Percentiles rank a stretch among this genome's conserved stretches.
Evolutionary conservation across 2,113 vertebrate species (phyloP).

Genomic region (Coreoperca whiteheadi): DNA sequence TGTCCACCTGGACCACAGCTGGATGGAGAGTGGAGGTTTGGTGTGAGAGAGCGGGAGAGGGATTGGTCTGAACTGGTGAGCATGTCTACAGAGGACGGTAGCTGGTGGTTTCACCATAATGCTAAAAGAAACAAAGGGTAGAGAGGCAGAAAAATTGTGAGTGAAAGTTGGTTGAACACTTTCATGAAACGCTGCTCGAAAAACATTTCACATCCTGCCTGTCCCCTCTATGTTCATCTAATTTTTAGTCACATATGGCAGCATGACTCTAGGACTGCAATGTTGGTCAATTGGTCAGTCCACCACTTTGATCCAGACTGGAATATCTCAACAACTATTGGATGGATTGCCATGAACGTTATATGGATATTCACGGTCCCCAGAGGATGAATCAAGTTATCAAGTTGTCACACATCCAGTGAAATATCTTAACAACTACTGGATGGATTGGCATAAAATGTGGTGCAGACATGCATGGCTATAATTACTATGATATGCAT

Average conservation of each 20-base stretch:
- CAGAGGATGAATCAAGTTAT: background rate
- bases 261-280: background rate
- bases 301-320: background rate
- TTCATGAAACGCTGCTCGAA: background rate
- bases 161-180: constrained; percentile 1
- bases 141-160: background rate
- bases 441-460: background rate
- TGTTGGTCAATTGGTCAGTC: constrained; percentile 3
- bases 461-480: background rate
- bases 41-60: constrained; percentile 79
- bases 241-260: constrained; percentile 11
- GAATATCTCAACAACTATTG: background rate
- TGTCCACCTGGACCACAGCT: constrained; percentile 68
- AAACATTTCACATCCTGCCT: background rate
- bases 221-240: constrained; percentile 12
- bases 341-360: background rate
- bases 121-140: constrained; percentile 68
- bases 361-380: background rate
- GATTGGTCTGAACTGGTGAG: constrained; percentile 84
- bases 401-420: background rate
- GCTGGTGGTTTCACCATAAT: constrained; percentile 82
- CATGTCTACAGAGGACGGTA: constrained; percentile 71
- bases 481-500: no score
- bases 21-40: constrained; percentile 68
- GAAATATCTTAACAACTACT: background rate